Evolutionary conservation across 2,888 invertebrate genomes (phyloP).

Genomic region (Erebia aethiops): DNA sequence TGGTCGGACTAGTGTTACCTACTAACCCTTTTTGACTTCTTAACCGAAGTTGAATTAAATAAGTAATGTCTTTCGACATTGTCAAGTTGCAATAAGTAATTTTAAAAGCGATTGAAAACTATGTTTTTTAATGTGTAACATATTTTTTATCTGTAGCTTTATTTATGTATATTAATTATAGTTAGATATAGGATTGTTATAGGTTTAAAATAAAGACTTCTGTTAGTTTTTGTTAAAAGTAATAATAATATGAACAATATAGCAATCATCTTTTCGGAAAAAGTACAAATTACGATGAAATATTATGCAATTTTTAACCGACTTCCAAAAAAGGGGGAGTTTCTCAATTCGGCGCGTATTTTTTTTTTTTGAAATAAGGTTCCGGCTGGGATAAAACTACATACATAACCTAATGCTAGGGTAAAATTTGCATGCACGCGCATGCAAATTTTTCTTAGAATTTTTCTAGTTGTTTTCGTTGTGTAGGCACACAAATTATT

Average conservation of each 20-base stretch:
- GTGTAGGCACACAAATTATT: too few relatives aligned
- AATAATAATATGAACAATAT: slow-evolving; percentile 14
- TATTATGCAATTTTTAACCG: slow-evolving; percentile 24
- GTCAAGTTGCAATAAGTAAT: slow-evolving; percentile 73
- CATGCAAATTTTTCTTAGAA: neutral
- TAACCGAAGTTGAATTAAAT: slow-evolving; percentile 19
- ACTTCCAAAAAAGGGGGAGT: too few relatives aligned
- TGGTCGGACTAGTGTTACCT: slow-evolving; percentile 28
- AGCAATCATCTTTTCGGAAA: slow-evolving; percentile 30
- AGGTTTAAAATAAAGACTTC: slow-evolving; percentile 35
- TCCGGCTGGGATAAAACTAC: slow-evolving; percentile 29
- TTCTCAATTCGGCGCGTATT: too few relatives aligned
- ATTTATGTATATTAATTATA: slow-evolving; percentile 55
- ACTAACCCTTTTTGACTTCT: slow-evolving; percentile 15
- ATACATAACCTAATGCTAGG: neutral
- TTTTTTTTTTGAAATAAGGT: slow-evolving; percentile 25
- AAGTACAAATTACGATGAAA: slow-evolving; percentile 35
- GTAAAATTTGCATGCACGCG: neutral
- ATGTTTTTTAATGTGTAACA: slow-evolving; percentile 57
- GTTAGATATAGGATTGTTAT: slow-evolving; percentile 48
- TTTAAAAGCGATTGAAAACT: slow-evolving; percentile 38
- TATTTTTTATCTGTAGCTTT: slow-evolving; percentile 55
- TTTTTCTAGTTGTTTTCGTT: neutral
- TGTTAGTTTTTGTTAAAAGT: slow-evolving; percentile 33
- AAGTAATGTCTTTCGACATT: slow-evolving; percentile 50